These are phyloP conservation scores for Eremophila alpestris DNA, from an alignment of 2,797 vertebrate species.

Conservation along the genomic window DNA sequence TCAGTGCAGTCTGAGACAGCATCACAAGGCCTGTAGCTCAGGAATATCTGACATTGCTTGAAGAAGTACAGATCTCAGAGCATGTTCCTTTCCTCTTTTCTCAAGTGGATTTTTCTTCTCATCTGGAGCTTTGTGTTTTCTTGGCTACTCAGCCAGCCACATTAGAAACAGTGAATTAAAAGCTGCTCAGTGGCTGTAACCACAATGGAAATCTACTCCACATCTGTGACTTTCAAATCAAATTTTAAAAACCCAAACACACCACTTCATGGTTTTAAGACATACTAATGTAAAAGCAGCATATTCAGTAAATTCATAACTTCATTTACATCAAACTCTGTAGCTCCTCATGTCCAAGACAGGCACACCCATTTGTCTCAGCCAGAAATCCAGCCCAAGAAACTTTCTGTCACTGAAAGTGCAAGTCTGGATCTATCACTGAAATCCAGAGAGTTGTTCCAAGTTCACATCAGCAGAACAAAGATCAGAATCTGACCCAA, in stretches of 20 bases:
- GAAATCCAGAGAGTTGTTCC: not conserved
- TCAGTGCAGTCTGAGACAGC: not conserved
- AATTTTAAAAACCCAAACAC: not conserved
- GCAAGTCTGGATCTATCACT: not conserved
- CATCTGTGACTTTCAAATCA: not conserved
- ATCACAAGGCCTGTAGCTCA: not conserved
- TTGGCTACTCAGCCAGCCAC: not conserved
- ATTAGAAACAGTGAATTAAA: not conserved
- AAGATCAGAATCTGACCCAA: constrained; percentile 10
- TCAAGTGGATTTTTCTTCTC: not conserved
- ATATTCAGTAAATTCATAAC: not conserved
- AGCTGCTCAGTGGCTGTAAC: not conserved
- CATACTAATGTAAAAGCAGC: not conserved
- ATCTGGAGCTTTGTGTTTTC: not conserved
- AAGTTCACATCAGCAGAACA: not conserved
- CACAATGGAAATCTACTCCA: not conserved
- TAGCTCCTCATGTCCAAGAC: not conserved
- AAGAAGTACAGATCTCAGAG: not conserved
- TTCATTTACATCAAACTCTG: not conserved
- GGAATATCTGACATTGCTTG: not conserved
- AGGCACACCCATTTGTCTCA: not conserved
- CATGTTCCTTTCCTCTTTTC: not conserved
- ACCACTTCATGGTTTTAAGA: not conserved
- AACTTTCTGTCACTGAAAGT: not conserved
- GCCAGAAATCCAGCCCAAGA: constrained; percentile 15